Conservation (phyloP, 2,113 vertebrate genomes). For the Nettapus auritus region DNA sequence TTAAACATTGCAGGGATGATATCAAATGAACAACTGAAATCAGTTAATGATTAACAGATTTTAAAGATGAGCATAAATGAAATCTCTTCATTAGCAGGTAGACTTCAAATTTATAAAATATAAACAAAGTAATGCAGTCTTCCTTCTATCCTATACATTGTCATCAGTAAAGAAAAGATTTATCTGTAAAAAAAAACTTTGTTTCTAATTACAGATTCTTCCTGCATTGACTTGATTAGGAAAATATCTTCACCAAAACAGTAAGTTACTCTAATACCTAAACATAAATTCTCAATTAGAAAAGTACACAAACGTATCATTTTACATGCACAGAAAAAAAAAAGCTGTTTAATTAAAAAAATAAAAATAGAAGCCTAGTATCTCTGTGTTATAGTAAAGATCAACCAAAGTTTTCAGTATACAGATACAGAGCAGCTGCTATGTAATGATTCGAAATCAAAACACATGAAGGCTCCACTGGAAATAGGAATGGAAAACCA, state of each 20-base stretch:
- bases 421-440: background rate
- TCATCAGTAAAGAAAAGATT: background rate
- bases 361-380: background rate
- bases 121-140: background rate
- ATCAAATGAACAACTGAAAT: background rate
- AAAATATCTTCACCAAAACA: background rate
- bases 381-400: background rate
- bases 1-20: background rate
- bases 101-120: background rate
- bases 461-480: constrained; percentile 19
- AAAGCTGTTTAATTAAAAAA: background rate
- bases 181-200: background rate
- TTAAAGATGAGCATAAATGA: background rate
- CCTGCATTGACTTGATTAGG: background rate
- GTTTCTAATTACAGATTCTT: background rate
- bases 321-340: background rate
- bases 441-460: constrained; percentile 42
- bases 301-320: background rate
- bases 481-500: constrained; percentile 56
- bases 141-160: background rate
- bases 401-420: background rate
- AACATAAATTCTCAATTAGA: background rate
- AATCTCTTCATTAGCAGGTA: background rate
- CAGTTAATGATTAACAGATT: background rate
- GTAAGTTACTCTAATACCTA: background rate